Base-by-base conservation (phyloP, 2,888 invertebrate species). In the Lagria hirta region DNA sequence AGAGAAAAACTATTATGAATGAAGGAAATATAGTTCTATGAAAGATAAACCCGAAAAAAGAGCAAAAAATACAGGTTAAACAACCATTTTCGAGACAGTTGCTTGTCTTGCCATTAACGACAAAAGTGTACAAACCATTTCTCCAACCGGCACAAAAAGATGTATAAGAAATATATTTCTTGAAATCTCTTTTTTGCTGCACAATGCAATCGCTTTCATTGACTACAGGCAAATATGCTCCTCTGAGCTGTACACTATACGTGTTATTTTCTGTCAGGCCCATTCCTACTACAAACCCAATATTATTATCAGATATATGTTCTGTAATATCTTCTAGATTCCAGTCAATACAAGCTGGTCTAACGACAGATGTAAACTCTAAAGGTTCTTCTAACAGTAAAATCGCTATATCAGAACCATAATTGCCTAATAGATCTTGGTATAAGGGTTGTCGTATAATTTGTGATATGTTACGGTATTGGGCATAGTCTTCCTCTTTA, bases 81-180 rank as follows among this genome's bases (percentile, higher is more conserved):
- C n/a, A n/a, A n/a, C n/a, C n/a, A n/a, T n/a, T n/a, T n/a, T n/a
- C n/a, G n/a, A n/a, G n/a, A n/a, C n/a, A n/a, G n/a, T n/a, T n/a
- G n/a, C n/a, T n/a, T n/a, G n/a, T n/a, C n/a, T n/a, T n/a, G n/a
- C n/a, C n/a, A n/a, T n/a, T n/a, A n/a, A n/a, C n/a, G n/a, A n/a
- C n/a, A n/a, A n/a, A n/a, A n/a, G n/a, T n/a, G n/a, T n/a, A n/a
- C n/a, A n/a, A n/a, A 55, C 70, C 72, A 42, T 81, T 80, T 27
- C 72, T 72, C 68, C 76, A 80, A 30, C 82, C 82, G 36, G 79
- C 82, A 58, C 83, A 83, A 56, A 82, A 79, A 1, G 79, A 75
- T 33, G 81, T 79, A 51, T 78, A 78, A 35, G 79, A 77, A 7
- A 82, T 57, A 33, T 79, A 73, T 43, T 71, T 72, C 8, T 64